Evolutionary conservation across 2,888 invertebrate species (phyloP), one percentile per base, ranked within the genome.

Genomic region (Piscicola geometra): DNA sequence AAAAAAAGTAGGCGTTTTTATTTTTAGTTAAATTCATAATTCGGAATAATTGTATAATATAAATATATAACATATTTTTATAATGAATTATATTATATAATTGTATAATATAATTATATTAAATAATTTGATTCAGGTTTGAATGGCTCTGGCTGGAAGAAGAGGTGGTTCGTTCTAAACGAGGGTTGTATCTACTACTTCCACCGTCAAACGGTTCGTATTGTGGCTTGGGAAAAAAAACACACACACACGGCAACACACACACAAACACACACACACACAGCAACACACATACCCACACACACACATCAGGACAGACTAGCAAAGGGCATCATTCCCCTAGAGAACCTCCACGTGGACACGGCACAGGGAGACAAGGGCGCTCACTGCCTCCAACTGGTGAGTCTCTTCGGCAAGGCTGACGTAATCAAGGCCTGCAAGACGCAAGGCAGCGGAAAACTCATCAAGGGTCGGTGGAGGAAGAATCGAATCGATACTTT

Each of bases 171-270:
- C 87, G 96, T 98, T 84, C 88, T 98, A 81, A 97, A 95, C 87
- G 97, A 97, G 87, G 96, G 96, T 88, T 97, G 97, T 88, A 89
- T 98, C 82, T 98, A 97, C 87, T 98, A 98, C 88, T 97, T 98
- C 88, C 96, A 97, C 87, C 96, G 94, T 86, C 97, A 96, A 81
- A 96, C 96, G 71, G 87, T 87, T 82, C 76, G 79, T 77, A 0
- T n/a, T 30, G 1, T 30, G 9, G n/a, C n/a, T n/a, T n/a, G n/a
- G n/a, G n/a, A n/a, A n/a, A n/a, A n/a, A n/a, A n/a, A n/a, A n/a
- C n/a, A n/a, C n/a, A n/a, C n/a, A n/a, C n/a, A n/a, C n/a, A n/a
- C n/a, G n/a, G n/a, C n/a, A n/a, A n/a, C n/a, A n/a, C n/a, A n/a
- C n/a, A n/a, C n/a, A n/a, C n/a, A n/a, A n/a, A n/a, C n/a, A n/a